Percentiles rank a stretch among this genome's conserved stretches.
phyloP scores from a whole-genome alignment of 1,140 invertebrate species.

The Apis florea region DNA sequence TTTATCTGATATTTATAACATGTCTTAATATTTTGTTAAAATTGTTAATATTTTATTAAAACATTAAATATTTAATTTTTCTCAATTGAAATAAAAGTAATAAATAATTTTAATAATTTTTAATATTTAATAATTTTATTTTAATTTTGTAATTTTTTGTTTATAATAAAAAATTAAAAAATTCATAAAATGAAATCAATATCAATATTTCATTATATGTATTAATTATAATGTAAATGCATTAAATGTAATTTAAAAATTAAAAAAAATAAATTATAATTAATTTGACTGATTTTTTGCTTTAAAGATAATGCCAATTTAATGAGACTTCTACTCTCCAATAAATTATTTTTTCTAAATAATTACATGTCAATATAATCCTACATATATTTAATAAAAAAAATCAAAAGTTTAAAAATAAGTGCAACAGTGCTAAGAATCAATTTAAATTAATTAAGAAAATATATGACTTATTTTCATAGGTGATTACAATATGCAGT shows the following conservation, averaged over 20 bases:
- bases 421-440: slow-evolving; percentile 30
- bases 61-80: slow-evolving; percentile 7
- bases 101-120: slow-evolving; percentile 41
- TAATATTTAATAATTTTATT: slow-evolving; percentile 25
- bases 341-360: slow-evolving; percentile 11
- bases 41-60: slow-evolving; percentile 13
- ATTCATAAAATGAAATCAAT: background rate
- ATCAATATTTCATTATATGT: background rate
- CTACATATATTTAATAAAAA: background rate
- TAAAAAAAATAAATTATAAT: background rate
- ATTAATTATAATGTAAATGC: too few species aligned
- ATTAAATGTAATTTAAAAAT: background rate
- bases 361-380: background rate
- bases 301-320: background rate
- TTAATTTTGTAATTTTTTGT: background rate
- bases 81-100: slow-evolving; percentile 13
- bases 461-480: slow-evolving; percentile 15
- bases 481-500: slow-evolving; percentile 16
- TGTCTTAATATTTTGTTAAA: too few species aligned
- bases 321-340: slow-evolving; percentile 29
- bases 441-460: slow-evolving; percentile 19
- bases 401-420: slow-evolving; percentile 8
- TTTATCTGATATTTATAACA: slow-evolving; percentile 23
- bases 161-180: slow-evolving; percentile 13
- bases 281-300: background rate